Base-by-base conservation (phyloP, 2,797 vertebrate genomes). In the Lateolabrax maculatus region DNA sequence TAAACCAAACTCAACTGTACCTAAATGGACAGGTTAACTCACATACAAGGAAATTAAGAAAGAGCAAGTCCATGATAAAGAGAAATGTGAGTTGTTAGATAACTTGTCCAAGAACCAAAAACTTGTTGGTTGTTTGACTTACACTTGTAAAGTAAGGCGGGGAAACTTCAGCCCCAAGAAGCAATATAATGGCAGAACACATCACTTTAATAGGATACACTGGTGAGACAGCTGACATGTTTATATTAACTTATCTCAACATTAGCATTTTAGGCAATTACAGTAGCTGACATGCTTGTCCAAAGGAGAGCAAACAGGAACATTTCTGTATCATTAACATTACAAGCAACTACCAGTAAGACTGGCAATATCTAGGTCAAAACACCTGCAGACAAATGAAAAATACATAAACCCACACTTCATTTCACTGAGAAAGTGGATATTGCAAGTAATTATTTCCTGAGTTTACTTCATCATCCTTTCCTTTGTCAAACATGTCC, bases 401-500 rank as follows among this genome's bases (percentile, higher is more conserved):
- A 69, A 57, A 56, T 36, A 65, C 41, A 80, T 37, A 66, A 61
- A 63, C 16, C 19, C 10, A 53, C 51, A 61, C 41, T 16, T 39
- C n/a, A 43, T 71, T 19, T 65, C 34, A 65, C 23, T 18, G n/a
- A 44, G 46, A 69, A 44, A 79, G 55, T 18, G 52, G 49, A 62
- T 41, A 34, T 8, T 18, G 16, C 23, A 57, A 34, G 57, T 43
- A 37, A 84, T 75, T 68, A 71, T 77, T 46, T 72, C 41, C 46
- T 7, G 16, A 65, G 46, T 79, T 76, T 15, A 43, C 48, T 46
- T 77, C 8, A 39, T 34, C 63, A 78, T 56, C 23, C 25, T 21
- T 19, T 51, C 49, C 25, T 61, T 84, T 62, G 57, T 65, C 60
- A 81, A 78, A 76, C 78, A 77, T 57, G 48, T 65, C 36, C n/a